Base-by-base conservation (phyloP, 1,140 invertebrate species). In the Apis cerana region DNA sequence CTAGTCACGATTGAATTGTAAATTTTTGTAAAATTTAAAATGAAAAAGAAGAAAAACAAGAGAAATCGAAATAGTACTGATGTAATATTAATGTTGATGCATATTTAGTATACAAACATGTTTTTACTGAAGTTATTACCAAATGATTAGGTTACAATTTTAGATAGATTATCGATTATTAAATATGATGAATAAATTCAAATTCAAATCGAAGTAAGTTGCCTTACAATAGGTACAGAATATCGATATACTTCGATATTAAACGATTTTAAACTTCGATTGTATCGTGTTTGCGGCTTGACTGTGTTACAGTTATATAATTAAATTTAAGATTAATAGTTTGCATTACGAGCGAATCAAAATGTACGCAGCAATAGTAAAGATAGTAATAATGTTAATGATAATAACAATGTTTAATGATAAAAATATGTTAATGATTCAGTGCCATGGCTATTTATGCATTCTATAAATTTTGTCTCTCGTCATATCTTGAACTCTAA, bases 221-320 rank as follows among this genome's bases (percentile, higher is more conserved):
- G 87, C 87, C 87, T 88, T 89, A 89, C 67, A 50, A 86, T 85
- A 84, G 72, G 80, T 85, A 87, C 23, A 68, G n/a, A 74, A 72
- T 59, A 50, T 67, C 81, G 59, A 80, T 68, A 15, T 43, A n/a
- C 62, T 74, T 80, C 21, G 13, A 27, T 43, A 50, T 50, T 13
- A 76, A 43, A 56, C 74, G n/a, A n/a, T 21, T 43, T 58, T 33
- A 79, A 78, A 70, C 9, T 72, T 79, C 56, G n/a, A 80, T 83
- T 83, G 33, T 17, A 78, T 79, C 27, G 19, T 8, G 52, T 77
- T 76, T 43, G 54, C 23, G 11, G 27, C 11, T 69, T 52, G n/a
- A 17, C 48, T 69, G 43, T 23, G 15, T 76, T 69, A 81, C 9
- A 50, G 70, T 65, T 52, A 17, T 11, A 23, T 79, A 78, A 83